A percentile compares a stretch with the other conserved stretches of the same genome.
Conservation (phyloP, 2,888 invertebrate genomes). For the Tolmerus cingulatus region DNA sequence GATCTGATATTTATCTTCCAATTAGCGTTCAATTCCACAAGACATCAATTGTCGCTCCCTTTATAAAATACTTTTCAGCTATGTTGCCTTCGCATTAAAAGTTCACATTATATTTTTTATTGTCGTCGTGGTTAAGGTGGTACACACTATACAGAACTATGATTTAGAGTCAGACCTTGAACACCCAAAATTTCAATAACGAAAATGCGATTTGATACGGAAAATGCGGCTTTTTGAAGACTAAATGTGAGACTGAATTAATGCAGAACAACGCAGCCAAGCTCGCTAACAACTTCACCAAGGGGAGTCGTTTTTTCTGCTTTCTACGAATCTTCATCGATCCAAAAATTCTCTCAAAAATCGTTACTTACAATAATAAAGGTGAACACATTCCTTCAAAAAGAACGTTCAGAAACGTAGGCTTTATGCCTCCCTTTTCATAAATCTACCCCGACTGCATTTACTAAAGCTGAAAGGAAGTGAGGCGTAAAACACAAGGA, state of each 20-base stretch:
- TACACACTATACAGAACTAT: not conserved
- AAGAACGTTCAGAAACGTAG: not conserved
- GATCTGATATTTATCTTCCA: too few species aligned
- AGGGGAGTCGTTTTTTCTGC: not conserved
- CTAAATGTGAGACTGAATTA: not conserved
- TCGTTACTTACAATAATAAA: not conserved
- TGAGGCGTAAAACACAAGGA: not conserved
- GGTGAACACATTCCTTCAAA: not conserved
- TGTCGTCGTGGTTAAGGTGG: not conserved
- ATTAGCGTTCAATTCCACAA: not conserved
- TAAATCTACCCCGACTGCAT: not conserved
- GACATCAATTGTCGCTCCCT: not conserved
- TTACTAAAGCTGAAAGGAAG: not conserved
- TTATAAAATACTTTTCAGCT: not conserved
- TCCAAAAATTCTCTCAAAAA: not conserved
- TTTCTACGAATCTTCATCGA: not conserved
- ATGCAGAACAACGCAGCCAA: not conserved
- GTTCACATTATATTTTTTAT: not conserved
- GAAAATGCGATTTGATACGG: too few species aligned
- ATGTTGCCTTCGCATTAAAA: not conserved
- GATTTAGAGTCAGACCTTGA: not conserved
- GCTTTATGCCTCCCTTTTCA: not conserved
- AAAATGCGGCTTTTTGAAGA: not conserved
- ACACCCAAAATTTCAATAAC: not conserved
- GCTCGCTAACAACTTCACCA: not conserved